These are phyloP conservation scores for Cyclophora albipunctata DNA, from an alignment of 2,888 invertebrate genomes.

Conservation along the genomic window DNA sequence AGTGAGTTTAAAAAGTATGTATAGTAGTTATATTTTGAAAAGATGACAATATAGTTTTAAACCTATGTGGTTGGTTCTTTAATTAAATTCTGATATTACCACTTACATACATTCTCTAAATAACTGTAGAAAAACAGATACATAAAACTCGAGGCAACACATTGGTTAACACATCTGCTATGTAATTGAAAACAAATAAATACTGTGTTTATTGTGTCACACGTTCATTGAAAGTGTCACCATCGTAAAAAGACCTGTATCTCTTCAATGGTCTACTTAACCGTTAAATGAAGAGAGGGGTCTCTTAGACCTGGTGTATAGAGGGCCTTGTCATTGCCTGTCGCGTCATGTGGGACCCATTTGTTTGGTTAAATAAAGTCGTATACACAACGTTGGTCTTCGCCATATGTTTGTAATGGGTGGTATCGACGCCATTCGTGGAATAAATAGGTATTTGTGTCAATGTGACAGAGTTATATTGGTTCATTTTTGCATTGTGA, in stretches of 20 bases:
- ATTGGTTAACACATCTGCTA: constrained; percentile 52
- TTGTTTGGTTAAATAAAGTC: constrained; percentile 67
- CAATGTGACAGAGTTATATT: constrained; percentile 12
- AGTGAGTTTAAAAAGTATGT: too few relatives aligned
- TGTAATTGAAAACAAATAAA: constrained; percentile 62
- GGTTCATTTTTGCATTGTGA: background rate
- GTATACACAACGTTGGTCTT: constrained; percentile 37
- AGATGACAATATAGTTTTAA: too few relatives aligned
- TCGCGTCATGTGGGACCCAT: constrained; percentile 65
- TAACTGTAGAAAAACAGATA: too few relatives aligned
- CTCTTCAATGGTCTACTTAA: constrained; percentile 4
- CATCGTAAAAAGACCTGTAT: constrained; percentile 24
- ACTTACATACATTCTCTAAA: too few relatives aligned
- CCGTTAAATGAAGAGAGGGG: constrained; percentile 5
- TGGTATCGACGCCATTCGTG: constrained; percentile 10
- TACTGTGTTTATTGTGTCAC: constrained; percentile 66
- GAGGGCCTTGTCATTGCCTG: constrained; percentile 61
- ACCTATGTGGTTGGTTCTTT: too few relatives aligned
- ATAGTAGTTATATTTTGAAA: too few relatives aligned
- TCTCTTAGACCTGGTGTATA: constrained; percentile 28
- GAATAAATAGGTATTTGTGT: constrained; percentile 5
- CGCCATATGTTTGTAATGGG: constrained; percentile 44
- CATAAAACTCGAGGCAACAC: background rate
- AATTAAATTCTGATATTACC: too few relatives aligned
- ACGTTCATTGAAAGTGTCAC: constrained; percentile 36